Evolutionary conservation across 2,888 invertebrate species (phyloP), one percentile per base, ranked within the genome.

Genomic region (Odontothrips loti): DNA sequence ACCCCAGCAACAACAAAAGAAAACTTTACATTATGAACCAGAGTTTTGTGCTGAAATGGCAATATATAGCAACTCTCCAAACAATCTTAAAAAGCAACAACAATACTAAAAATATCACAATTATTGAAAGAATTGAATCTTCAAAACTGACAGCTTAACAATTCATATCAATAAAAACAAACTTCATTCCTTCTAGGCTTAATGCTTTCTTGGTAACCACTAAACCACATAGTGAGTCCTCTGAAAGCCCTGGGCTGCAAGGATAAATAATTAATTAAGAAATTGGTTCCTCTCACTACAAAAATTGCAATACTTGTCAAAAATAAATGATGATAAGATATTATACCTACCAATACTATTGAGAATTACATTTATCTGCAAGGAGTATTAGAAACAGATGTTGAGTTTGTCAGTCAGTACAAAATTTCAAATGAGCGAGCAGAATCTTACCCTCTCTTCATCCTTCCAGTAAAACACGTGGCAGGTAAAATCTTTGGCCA

Each of bases 231-330:
- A 75, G 27, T 75, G 68, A 75, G 68, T 75, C 12, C 68, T n/a
- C 27, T 75, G 68, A 75, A 75, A 75, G 27, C 68, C 68, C 68
- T 75, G 68, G 23, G 68, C 68, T 75, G 68, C 68, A 75, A 75
- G 23, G 10, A 75, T 9, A 75, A n/a, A 51, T 0, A 20, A 20
- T 58, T 6, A 15, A 15, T 6, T 58, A 4, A 15, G 20, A 58
- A 58, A 75, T 10, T 10, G 0, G 3, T 75, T 75, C 15, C 58
- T 6, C 11, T 17, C 0, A 12, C 11, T 15, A 6, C 1, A 58
- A 58, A 58, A 58, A 2, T 43, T 43, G 34, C 34, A 58, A 51
- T 51, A 51, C 17, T 51, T 51, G 51, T 11, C 34, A 43, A 10
- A 75, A 68, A 3, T 9, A 23, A 75, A 75, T 27, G 68, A 75